Percentiles rank a stretch among this genome's conserved stretches.
These are phyloP conservation scores for Strigamia crassipes DNA, from an alignment of 2,888 invertebrate species.

Conservation along the genomic window DNA sequence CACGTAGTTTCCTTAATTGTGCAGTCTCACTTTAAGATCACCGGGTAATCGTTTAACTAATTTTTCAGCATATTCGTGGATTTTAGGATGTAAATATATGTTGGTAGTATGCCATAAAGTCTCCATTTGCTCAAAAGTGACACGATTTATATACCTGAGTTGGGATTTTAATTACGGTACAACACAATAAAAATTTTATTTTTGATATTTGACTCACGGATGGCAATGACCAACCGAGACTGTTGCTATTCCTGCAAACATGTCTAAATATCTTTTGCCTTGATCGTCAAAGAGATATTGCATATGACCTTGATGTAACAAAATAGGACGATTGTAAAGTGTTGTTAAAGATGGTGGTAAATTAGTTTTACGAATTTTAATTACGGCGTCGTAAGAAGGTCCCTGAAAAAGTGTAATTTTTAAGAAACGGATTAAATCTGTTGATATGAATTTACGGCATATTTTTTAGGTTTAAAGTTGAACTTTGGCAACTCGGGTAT, in stretches of 20 bases:
- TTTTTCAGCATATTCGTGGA: conserved; percentile 87
- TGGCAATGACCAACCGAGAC: conserved; percentile 97
- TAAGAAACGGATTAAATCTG: too few species aligned
- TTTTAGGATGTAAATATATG: conserved; percentile 85
- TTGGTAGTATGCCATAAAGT: conserved; percentile 91
- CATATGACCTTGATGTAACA: conserved; percentile 83
- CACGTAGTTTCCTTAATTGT: not conserved
- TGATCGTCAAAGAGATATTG: conserved; percentile 90
- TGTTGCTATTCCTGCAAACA: conserved; percentile 96
- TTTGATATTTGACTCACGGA: conserved; percentile 73
- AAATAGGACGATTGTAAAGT: conserved; percentile 79
- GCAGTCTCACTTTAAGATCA: conserved; percentile 73
- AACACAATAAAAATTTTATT: not conserved
- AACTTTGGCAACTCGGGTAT: not conserved
- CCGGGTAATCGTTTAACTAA: conserved; percentile 80
- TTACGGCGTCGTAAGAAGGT: conserved; percentile 60
- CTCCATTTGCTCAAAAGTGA: conserved; percentile 76
- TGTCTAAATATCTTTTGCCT: conserved; percentile 86
- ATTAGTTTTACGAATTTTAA: conserved; percentile 66
- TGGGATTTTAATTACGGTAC: not conserved
- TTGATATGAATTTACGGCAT: not conserved
- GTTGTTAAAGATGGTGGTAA: conserved; percentile 71
- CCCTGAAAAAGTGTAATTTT: conserved; percentile 54
- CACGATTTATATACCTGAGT: conserved; percentile 56
- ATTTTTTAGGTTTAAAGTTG: not conserved